Evolutionary conservation across 2,888 invertebrate species (phyloP).

Genomic region (Reticulitermes lucifugus): DNA sequence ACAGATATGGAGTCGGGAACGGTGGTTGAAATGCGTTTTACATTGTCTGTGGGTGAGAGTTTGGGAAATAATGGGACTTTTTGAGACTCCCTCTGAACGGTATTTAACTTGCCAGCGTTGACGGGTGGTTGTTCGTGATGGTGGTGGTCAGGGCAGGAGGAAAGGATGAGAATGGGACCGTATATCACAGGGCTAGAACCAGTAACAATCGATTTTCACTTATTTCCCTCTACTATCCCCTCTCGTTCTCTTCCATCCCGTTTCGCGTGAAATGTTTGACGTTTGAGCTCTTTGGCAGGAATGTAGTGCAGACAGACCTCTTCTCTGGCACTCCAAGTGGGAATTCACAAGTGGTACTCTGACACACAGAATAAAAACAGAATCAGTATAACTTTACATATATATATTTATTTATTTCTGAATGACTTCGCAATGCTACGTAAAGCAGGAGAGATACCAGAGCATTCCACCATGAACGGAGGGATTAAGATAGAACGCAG

Average conservation of each 20-base stretch:
- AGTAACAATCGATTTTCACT: conserved; percentile 16
- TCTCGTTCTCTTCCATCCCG: background rate
- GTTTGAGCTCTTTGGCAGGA: conserved; percentile 15
- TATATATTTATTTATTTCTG: no score
- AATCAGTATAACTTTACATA: no score
- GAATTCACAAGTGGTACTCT: no score
- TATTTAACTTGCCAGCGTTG: conserved; percentile 7
- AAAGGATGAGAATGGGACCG: background rate
- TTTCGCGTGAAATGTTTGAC: conserved; percentile 17
- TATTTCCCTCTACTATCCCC: background rate
- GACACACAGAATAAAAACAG: no score
- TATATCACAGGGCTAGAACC: background rate
- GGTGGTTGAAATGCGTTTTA: background rate
- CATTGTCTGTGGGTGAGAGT: conserved; percentile 3
- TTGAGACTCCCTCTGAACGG: background rate
- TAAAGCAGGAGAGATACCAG: no score
- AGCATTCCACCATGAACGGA: no score
- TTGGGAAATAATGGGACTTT: conserved; percentile 8
- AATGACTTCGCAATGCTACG: no score
- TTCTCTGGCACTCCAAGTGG: no score
- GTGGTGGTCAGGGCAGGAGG: background rate
- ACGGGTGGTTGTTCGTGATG: conserved; percentile 4
- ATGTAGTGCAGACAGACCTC: background rate
- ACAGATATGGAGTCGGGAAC: background rate
- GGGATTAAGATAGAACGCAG: no score